Evolutionary conservation across 2,797 vertebrate genomes (phyloP), one percentile per base, ranked within the genome.

Genomic region (Mareca penelope): DNA sequence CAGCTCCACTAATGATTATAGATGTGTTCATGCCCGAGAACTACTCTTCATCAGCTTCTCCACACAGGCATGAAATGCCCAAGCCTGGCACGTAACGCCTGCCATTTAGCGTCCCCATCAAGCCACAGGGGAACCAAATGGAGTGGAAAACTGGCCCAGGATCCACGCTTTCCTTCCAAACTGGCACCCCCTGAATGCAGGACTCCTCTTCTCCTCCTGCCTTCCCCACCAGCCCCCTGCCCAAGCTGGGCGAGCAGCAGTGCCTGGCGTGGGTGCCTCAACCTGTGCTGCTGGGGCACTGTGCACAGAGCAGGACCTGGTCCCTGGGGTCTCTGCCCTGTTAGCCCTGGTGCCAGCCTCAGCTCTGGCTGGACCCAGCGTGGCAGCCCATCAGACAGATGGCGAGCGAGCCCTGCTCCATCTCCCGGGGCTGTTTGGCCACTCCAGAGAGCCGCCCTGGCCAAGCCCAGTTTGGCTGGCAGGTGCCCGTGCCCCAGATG

Each of bases 51-150:
- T 16, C 1, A 0, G 73, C 37, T 52, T 68, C 71, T 71, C 68
- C 69, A 23, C 29, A 7, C 31, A 35, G 64, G 22, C 37, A 44
- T 4, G 50, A 21, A 65, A 69, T 55, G 37, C 37, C 61, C 76
- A 69, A 52, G 75, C 81, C 80, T 73, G 94, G 88, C 90, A 85
- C 15, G 15, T 9, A 77, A 29, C 19, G 1, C 57, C 86, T 95
- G 71, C 73, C 82, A 80, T 67, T 95, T 88, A 90, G 46, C 61
- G 40, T 71, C 61, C 90, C 65, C 42, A 79, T 68, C 81, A 63
- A 92, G 57, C 39, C 90, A 81, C 71, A 68, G 85, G 77, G 75
- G 79, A 91, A 90, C n/a, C 85, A 95, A 96, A 95, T 92, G 92
- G 84, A 83, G 72, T 88, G 80, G 90, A 96, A 95, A 95, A 83